Evolutionary conservation across 2,888 invertebrate species (phyloP).

Genomic region (Tortrix viridana): DNA sequence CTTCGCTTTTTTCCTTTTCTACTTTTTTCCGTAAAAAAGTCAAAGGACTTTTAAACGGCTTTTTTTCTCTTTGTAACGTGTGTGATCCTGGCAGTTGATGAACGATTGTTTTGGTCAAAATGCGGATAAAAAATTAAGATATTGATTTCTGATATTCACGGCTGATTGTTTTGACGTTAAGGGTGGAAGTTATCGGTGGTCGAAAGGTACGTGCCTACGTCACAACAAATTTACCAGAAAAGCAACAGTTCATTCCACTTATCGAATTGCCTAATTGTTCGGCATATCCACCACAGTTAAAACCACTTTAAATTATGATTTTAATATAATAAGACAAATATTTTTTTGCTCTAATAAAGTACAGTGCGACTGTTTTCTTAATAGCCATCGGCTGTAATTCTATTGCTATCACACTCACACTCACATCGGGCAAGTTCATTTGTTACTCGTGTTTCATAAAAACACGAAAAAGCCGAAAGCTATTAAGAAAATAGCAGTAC

Average conservation of each 20-base stretch:
- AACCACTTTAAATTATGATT: background rate
- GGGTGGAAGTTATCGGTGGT: slow-evolving; percentile 16
- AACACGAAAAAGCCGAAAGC: too few species aligned
- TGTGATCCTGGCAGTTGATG: slow-evolving; percentile 69
- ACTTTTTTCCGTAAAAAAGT: slow-evolving; percentile 67
- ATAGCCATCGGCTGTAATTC: too few species aligned
- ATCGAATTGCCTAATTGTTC: background rate
- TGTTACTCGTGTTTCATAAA: too few species aligned
- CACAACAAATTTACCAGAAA: slow-evolving; percentile 13
- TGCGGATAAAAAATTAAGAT: slow-evolving; percentile 30
- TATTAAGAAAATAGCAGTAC: too few species aligned
- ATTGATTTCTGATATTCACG: slow-evolving; percentile 29
- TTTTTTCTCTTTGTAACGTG: slow-evolving; percentile 69
- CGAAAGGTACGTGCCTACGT: slow-evolving; percentile 19
- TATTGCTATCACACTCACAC: too few species aligned
- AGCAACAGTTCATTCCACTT: background rate
- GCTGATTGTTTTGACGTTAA: slow-evolving; percentile 18
- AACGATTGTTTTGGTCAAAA: slow-evolving; percentile 62
- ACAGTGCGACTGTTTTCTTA: too few species aligned
- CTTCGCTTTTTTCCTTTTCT: slow-evolving; percentile 73
- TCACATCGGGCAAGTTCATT: too few species aligned
- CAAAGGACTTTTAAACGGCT: slow-evolving; percentile 68
- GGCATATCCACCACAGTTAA: background rate
- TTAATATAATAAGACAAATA: too few species aligned
- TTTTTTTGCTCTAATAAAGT: too few species aligned